These are phyloP conservation scores for Coluber constrictor DNA, from an alignment of 2,797 vertebrate genomes.

Conservation along the genomic window DNA sequence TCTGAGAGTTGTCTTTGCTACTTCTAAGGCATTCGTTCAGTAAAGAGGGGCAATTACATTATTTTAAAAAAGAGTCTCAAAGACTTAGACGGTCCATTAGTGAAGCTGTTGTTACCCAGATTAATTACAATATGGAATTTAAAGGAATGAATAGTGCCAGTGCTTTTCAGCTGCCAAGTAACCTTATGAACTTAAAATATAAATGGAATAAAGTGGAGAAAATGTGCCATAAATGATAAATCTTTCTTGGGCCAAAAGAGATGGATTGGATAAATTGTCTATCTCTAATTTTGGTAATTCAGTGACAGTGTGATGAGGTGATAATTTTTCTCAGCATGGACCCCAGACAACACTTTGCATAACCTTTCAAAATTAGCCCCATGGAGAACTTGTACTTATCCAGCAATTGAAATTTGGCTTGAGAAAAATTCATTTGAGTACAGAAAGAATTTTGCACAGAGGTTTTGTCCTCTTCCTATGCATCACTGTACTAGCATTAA, in stretches of 20 bases:
- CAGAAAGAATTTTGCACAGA: not conserved
- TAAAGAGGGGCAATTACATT: not conserved
- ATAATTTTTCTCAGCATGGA: conserved; percentile 40
- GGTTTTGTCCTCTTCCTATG: not conserved
- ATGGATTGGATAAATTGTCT: conserved; percentile 22
- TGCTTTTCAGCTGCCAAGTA: conserved; percentile 38
- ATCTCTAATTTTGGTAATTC: conserved; percentile 40
- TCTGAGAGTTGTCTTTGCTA: not conserved
- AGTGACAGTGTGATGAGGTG: conserved; percentile 4
- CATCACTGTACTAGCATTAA: not conserved
- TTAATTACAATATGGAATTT: conserved; percentile 31
- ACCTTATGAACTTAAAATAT: conserved; percentile 42
- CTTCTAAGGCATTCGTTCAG: not conserved
- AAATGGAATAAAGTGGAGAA: conserved; percentile 34
- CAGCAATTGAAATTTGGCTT: conserved; percentile 27
- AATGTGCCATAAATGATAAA: conserved; percentile 45
- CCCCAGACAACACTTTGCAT: conserved; percentile 37
- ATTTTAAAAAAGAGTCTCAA: not conserved
- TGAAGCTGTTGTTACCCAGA: not conserved
- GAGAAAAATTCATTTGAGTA: not conserved
- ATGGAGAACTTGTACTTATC: conserved; percentile 34
- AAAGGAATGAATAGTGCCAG: conserved; percentile 27
- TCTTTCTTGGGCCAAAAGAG: conserved; percentile 32
- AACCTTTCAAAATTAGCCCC: conserved; percentile 48
- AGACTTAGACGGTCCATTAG: not conserved